These are phyloP conservation scores for Umimayanthus chanpuru DNA, from an alignment of 92 coral and sea anemone species.

Conservation along the genomic window DNA sequence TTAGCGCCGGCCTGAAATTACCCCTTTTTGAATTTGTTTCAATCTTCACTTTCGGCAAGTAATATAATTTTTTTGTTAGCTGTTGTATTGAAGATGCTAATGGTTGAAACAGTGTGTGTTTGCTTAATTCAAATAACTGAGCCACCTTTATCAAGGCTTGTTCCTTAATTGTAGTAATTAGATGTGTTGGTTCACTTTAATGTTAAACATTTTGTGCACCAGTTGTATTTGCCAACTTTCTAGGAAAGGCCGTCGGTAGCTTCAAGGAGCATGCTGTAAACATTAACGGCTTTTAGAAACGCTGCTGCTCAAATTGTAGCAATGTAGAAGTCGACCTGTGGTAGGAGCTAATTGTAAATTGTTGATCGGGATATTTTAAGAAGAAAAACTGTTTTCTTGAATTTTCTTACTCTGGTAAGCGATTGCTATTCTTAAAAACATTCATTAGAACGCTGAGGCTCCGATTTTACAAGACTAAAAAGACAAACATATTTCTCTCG, in stretches of 20 bases:
- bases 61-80: too few relatives aligned
- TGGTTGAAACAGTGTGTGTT: too few relatives aligned
- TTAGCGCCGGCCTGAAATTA: too few relatives aligned
- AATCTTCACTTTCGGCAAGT: too few relatives aligned
- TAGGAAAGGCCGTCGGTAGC: conserved; percentile 69
- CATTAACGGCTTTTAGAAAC: neutral
- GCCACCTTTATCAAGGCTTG: neutral
- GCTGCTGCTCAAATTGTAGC: conserved; percentile 13
- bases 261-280: conserved; percentile 52
- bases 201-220: conserved; percentile 40
- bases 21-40: too few relatives aligned
- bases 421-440: too few relatives aligned
- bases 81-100: too few relatives aligned
- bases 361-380: neutral
- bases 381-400: neutral
- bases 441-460: too few relatives aligned
- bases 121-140: too few relatives aligned
- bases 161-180: neutral
- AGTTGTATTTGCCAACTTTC: conserved; percentile 52
- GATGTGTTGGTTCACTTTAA: conserved; percentile 39
- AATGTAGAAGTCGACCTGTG: neutral
- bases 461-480: too few relatives aligned
- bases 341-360: neutral
- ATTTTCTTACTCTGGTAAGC: too few relatives aligned
- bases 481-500: too few relatives aligned